Base-by-base conservation (phyloP, 1,140 invertebrate genomes). In the Scylla paramamosain region DNA sequence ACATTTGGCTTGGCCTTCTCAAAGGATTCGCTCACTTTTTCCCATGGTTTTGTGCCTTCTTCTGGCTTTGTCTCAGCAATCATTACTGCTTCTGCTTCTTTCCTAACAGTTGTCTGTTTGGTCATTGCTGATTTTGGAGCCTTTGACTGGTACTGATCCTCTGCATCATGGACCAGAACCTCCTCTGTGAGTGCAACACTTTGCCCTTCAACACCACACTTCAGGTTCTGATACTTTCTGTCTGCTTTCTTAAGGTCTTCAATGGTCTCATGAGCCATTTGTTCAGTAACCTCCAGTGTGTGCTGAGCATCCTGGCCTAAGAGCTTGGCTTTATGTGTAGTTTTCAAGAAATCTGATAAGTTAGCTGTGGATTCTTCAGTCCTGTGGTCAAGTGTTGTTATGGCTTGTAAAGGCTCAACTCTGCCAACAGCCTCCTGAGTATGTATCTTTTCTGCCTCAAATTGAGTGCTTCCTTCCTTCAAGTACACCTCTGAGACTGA, bases 161-260 rank as follows among this genome's bases (percentile, higher is more conserved):
- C 95, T 91, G 88, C 84, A 92, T 96, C 95, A 94, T 95, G 94
- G 84, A 96, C 82, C 52, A 95, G n/a, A 48, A 96, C 84, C 39
- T 96, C 95, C 20, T 94, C 87, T n/a, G 94, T 88, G 67, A 93
- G 48, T 3, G 95, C 91, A 86, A 91, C 95, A 86, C 84, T 96
- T 48, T 96, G 95, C 20, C 90, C 95, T 29, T 90, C 86, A 16
- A 95, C 39, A 31, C 82, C 88, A 45, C 91, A 93, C n/a, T 91
- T 96, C 0, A 93, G 59, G 59, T 84, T 95, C 39, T 95, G 82
- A 90, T 89, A 95, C 7, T 93, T 45, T 14, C 52, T 52, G 1
- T 96, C 39, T 83, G 39, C 28, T 46, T 95, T 94, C 52, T 93
- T 82, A 25, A 96, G 67, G 25, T 94, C 95, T 45, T 28, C 52